Evolutionary conservation across 2,797 vertebrate genomes (phyloP).

Genomic region (Merluccius polli): DNA sequence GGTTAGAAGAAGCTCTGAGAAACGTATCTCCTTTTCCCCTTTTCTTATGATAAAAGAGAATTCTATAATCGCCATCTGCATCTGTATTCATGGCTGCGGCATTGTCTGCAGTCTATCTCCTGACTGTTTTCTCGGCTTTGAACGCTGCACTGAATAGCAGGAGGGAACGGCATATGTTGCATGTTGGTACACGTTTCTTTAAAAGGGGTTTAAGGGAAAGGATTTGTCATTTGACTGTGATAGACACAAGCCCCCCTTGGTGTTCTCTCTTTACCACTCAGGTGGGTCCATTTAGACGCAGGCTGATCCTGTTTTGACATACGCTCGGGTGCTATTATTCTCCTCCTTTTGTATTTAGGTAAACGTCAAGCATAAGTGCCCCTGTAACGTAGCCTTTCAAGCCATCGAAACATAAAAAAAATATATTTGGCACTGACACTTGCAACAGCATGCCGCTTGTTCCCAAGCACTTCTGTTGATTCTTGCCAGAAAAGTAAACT

Average conservation of each 20-base stretch:
- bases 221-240: conserved; percentile 44
- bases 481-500: background rate
- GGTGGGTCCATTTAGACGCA: conserved; percentile 46
- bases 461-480: conserved; percentile 26
- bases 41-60: conserved; percentile 59
- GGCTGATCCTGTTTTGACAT: conserved; percentile 39
- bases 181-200: conserved; percentile 69
- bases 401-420: conserved; percentile 2
- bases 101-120: conserved; percentile 72
- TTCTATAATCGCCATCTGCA: conserved; percentile 50
- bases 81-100: conserved; percentile 75
- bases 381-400: conserved; percentile 3
- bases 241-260: conserved; percentile 22
- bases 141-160: conserved; percentile 58
- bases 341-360: conserved; percentile 9
- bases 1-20: conserved; percentile 49
- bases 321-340: conserved; percentile 35
- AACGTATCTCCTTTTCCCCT: conserved; percentile 59
- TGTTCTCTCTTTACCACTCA: conserved; percentile 51
- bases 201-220: conserved; percentile 49
- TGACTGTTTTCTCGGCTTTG: conserved; percentile 53
- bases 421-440: conserved; percentile 25
- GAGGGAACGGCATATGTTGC: conserved; percentile 57
- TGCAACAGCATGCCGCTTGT: too few species aligned
- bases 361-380: conserved; percentile 10